Conservation (phyloP, 2,888 invertebrate genomes). For the Drosophila neutralis region DNA sequence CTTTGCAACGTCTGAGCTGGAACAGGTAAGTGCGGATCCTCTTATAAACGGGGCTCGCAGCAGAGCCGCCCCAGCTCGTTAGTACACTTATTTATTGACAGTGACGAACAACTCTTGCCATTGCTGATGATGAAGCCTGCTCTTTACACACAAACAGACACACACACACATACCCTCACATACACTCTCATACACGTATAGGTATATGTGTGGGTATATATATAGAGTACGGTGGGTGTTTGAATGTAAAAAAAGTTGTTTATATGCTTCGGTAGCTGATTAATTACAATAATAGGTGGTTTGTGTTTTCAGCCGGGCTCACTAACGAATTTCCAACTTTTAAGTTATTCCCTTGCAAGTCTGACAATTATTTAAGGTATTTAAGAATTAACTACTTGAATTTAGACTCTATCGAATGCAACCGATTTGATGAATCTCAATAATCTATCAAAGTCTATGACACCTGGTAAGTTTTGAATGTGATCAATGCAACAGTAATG, state of each 20-base stretch:
- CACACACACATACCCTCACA: not conserved
- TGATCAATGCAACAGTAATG: slow-evolving; percentile 17
- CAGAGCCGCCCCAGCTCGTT: slow-evolving; percentile 6
- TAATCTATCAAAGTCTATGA: not conserved
- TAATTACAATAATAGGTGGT: slow-evolving; percentile 51
- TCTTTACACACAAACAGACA: slow-evolving; percentile 8
- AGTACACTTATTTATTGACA: slow-evolving; percentile 23
- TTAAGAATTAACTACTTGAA: not conserved
- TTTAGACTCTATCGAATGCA: not conserved
- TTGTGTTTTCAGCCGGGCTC: slow-evolving; percentile 3
- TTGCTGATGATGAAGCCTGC: slow-evolving; percentile 39
- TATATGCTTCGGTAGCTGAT: slow-evolving; percentile 17
- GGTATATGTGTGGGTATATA: not conserved
- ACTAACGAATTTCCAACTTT: not conserved
- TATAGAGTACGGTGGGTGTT: slow-evolving; percentile 11
- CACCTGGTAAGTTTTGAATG: rapidly evolving
- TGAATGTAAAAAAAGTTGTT: slow-evolving; percentile 40
- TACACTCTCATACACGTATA: not conserved
- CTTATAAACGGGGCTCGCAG: slow-evolving; percentile 69
- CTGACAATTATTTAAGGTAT: not conserved
- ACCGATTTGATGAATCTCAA: not conserved
- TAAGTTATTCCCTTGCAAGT: slow-evolving; percentile 8
- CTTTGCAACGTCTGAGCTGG: slow-evolving; percentile 73
- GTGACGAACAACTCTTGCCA: slow-evolving; percentile 50
- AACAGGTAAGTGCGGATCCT: slow-evolving; percentile 72